Percentiles rank a stretch among this genome's conserved stretches.
Evolutionary conservation across 2,888 invertebrate genomes (phyloP).

Genomic region (Monochamus alternatus): DNA sequence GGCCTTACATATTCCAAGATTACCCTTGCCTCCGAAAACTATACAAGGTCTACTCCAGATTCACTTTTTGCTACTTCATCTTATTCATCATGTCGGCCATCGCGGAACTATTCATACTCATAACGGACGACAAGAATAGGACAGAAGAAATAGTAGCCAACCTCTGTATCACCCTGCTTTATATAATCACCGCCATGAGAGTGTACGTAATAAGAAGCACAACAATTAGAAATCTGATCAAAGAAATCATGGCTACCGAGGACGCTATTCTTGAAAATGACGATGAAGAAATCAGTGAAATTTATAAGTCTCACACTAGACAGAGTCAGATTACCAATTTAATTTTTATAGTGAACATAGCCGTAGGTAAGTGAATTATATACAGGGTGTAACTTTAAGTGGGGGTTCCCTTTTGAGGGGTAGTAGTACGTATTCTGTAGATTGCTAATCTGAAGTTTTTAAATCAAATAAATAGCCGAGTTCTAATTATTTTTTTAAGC

Average conservation of each 20-base stretch:
- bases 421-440: too few species aligned
- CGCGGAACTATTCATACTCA: constrained; percentile 40
- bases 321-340: constrained; percentile 39
- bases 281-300: constrained; percentile 38
- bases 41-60: constrained; percentile 41
- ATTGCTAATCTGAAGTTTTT: too few species aligned
- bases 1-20: constrained; percentile 48
- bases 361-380: constrained; percentile 14
- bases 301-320: constrained; percentile 39
- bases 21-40: constrained; percentile 28
- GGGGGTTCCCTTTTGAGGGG: too few species aligned
- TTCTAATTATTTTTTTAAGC: too few species aligned
- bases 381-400: too few species aligned
- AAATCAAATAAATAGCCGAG: too few species aligned
- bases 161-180: constrained; percentile 48
- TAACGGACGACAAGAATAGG: constrained; percentile 40
- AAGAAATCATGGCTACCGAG: constrained; percentile 41
- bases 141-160: constrained; percentile 47
- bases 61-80: constrained; percentile 41
- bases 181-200: constrained; percentile 42
- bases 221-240: constrained; percentile 41
- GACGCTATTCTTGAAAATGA: constrained; percentile 34
- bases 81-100: constrained; percentile 43
- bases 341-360: constrained; percentile 15
- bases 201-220: constrained; percentile 38